Evolutionary conservation across 2,113 vertebrate genomes (phyloP).

Genomic region (Lampris incognitus): DNA sequence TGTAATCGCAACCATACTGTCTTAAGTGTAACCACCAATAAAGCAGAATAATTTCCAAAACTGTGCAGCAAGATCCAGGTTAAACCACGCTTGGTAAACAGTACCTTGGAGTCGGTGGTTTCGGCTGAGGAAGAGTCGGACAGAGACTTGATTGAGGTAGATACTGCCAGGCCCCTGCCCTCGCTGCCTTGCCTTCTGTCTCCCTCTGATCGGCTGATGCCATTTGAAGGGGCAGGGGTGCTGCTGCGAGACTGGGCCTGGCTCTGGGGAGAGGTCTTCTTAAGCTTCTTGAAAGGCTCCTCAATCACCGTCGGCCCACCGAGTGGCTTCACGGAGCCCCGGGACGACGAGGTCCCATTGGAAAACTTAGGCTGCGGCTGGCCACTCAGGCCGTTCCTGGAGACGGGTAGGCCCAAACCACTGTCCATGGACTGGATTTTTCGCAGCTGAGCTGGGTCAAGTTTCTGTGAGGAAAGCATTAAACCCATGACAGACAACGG

Average conservation of each 20-base stretch:
- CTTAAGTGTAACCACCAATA: no score
- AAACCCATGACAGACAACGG: not conserved
- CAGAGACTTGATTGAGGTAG: conserved; percentile 86
- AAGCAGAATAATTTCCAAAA: no score
- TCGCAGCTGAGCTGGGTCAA: conserved; percentile 77
- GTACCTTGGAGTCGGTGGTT: conserved; percentile 80
- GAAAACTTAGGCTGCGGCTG: conserved; percentile 76
- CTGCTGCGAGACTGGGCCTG: conserved; percentile 68
- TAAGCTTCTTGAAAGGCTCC: conserved; percentile 82
- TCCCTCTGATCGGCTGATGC: conserved; percentile 56
- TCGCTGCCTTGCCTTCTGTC: conserved; percentile 75
- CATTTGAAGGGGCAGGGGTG: conserved; percentile 64
- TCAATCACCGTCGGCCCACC: conserved; percentile 68
- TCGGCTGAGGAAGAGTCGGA: conserved; percentile 74
- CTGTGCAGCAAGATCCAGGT: not conserved
- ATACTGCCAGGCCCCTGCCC: conserved; percentile 68
- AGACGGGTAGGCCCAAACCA: conserved; percentile 84
- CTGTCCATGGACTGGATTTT: conserved; percentile 83
- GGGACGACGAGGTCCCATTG: conserved; percentile 70
- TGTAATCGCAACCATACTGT: not conserved
- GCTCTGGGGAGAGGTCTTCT: conserved; percentile 79
- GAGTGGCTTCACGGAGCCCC: conserved; percentile 57
- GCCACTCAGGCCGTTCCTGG: conserved; percentile 62
- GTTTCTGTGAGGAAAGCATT: conserved; percentile 70
- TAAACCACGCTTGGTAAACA: not conserved